phyloP scores from a whole-genome alignment of 64 coral and sea anemone species.

The Stichodactyla helianthus region DNA sequence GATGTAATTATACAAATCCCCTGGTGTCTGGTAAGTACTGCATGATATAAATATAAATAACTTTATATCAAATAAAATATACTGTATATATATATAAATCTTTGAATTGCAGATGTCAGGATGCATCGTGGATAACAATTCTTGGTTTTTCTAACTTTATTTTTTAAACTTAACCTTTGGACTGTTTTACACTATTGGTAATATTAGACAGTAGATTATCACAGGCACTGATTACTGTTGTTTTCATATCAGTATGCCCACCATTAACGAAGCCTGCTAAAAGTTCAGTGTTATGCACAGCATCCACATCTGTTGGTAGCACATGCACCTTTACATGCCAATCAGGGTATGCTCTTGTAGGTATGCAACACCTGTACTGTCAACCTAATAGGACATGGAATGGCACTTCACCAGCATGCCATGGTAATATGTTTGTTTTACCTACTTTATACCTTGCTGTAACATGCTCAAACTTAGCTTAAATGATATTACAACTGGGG shows the following conservation, averaged over 20 bases:
- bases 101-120: too few species aligned
- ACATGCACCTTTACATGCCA: neutral
- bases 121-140: too few species aligned
- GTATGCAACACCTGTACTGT: neutral
- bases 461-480: too few species aligned
- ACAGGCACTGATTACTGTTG: neutral
- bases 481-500: too few species aligned
- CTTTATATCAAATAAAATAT: neutral
- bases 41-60: neutral
- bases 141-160: too few species aligned
- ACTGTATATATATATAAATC: too few species aligned
- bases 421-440: neutral
- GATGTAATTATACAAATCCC: constrained; percentile 12
- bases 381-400: constrained; percentile 8
- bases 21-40: neutral
- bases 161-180: too few species aligned
- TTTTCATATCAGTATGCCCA: neutral
- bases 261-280: neutral
- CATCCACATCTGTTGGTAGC: neutral
- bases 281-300: neutral
- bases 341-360: neutral
- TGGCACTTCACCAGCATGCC: constrained; percentile 10
- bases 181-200: too few species aligned
- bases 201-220: too few species aligned
- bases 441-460: too few species aligned